Conservation (phyloP, 2,888 invertebrate species). For the Ligdia adustata region DNA sequence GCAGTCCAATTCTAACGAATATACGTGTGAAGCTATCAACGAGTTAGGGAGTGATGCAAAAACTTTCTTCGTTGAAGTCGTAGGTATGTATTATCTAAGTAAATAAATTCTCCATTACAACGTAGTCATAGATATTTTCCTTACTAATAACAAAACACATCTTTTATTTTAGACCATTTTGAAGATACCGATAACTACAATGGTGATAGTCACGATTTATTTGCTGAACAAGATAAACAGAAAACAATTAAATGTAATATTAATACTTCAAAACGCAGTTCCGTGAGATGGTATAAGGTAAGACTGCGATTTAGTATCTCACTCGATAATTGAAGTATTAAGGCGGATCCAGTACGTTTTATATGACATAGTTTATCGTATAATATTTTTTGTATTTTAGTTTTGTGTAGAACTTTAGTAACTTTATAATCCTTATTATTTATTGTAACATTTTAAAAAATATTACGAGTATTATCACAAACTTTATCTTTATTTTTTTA, state of each 20-base stretch:
- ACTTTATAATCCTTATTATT: no score
- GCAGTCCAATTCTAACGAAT: slow-evolving; percentile 21
- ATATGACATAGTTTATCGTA: no score
- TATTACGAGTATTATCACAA: no score
- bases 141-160: not conserved
- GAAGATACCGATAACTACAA: not conserved
- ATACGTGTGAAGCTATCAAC: slow-evolving; percentile 36
- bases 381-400: no score
- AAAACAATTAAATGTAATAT: slow-evolving; percentile 22
- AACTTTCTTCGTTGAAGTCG: slow-evolving; percentile 15
- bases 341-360: no score
- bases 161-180: slow-evolving; percentile 20
- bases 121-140: no score
- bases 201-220: slow-evolving; percentile 7
- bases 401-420: no score
- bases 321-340: no score
- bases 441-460: no score
- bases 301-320: no score
- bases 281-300: slow-evolving; percentile 35
- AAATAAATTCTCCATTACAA: no score
- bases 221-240: slow-evolving; percentile 10
- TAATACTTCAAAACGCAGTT: slow-evolving; percentile 2
- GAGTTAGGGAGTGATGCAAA: slow-evolving; percentile 22
- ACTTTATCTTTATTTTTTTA: not conserved
- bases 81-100: slow-evolving; percentile 19